Base-by-base conservation (phyloP, 2,113 vertebrate species). In the Synchiropus splendidus region DNA sequence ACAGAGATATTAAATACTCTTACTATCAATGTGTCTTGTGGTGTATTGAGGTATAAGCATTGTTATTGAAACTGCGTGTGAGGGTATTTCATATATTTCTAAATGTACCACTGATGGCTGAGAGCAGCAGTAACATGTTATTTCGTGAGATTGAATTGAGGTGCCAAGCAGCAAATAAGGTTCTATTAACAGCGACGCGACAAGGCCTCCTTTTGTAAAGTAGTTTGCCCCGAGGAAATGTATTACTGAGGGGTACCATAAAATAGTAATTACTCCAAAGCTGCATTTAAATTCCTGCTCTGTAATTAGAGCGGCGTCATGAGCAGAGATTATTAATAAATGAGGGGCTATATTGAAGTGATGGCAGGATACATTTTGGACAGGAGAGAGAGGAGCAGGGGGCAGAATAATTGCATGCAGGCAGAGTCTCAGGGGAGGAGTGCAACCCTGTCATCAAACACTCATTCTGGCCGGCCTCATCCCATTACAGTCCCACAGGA, bases 391-490 rank as follows among this genome's bases (percentile, higher is more conserved):
- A 44, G 49, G 54, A 75, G 66, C 57, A 55, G 58, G 40, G 54
- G 62, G 31, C 10, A 11, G 31, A 63, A 79, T 81, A 80, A 86
- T 83, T 73, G 70, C 62, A 65, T 67, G 63, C 64, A 66, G 67
- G 45, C 52, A 39, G 39, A 16, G 44, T 82, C 80, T 57, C 83
- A 51, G 32, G 74, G 67, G 81, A 68, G 30, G 59, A 62, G 58
- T 65, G 69, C 65, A 63, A 64, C 58, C 71, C 66, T 16, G 67
- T 77, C 78, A 81, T 87, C 81, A 86, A 86, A 85, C 77, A 78
- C 70, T 79, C 81, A 85, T 85, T 84, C 75, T 72, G 66, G 8
- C 21, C 67, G 67, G 61, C 70, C 61, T 66, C 69, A 79, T 75
- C 72, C 70, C 61, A 72, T 82, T 78, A 83, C 65, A 58, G 78